These are phyloP conservation scores for Cantharis lateralis DNA, from an alignment of 2,888 invertebrate species.

Conservation along the genomic window DNA sequence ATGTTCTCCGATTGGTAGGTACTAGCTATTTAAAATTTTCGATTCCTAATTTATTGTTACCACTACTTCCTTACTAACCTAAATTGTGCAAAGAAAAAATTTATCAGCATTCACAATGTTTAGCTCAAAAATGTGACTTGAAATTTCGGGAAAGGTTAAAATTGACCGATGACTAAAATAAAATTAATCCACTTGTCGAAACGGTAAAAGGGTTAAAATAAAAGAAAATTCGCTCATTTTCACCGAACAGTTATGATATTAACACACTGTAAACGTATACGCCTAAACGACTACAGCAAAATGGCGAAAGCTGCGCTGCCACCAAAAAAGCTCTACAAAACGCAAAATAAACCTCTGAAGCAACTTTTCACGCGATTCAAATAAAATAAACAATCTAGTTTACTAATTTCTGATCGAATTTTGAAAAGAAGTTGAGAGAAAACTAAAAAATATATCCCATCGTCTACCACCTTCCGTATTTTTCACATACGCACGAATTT, in stretches of 20 bases:
- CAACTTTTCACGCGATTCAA: not conserved
- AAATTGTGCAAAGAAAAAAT: not conserved
- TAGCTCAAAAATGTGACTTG: not conserved
- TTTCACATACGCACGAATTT: slow-evolving; percentile 27
- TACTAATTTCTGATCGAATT: not conserved
- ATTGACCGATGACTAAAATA: not conserved
- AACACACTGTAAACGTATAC: slow-evolving; percentile 45
- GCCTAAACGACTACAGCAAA: slow-evolving; percentile 49
- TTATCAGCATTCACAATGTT: not conserved
- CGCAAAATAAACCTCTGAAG: not conserved
- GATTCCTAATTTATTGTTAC: not conserved
- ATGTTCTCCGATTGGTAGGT: not conserved
- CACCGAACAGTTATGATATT: slow-evolving; percentile 26
- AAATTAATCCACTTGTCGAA: not conserved
- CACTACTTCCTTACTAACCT: not conserved
- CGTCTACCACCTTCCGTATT: slow-evolving; percentile 26
- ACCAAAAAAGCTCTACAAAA: slow-evolving; percentile 26
- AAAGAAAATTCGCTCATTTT: slow-evolving; percentile 15
- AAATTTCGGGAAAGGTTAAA: not conserved
- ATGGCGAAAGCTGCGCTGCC: slow-evolving; percentile 45
- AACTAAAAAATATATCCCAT: slow-evolving; percentile 11
- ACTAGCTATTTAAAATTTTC: not conserved
- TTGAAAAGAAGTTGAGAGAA: not conserved
- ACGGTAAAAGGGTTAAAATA: not conserved
- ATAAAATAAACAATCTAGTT: not conserved